Conservation (phyloP, 2,797 vertebrate genomes). For the Spinus olivaceus region DNA sequence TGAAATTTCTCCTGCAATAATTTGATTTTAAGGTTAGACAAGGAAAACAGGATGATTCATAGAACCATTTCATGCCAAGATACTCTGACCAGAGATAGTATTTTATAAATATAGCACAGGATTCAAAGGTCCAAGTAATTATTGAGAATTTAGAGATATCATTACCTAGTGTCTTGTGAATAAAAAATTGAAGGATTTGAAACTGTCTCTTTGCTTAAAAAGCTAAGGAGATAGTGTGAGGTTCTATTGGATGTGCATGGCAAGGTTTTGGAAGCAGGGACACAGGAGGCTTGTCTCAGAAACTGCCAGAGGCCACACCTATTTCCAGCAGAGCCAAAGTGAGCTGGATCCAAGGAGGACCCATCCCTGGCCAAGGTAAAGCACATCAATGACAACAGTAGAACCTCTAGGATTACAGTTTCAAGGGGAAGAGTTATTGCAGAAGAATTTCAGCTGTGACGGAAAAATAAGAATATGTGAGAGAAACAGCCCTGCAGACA, state of each 20-base stretch:
- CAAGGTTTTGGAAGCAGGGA: background rate
- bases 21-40: background rate
- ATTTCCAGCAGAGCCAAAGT: background rate
- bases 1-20: background rate
- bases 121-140: background rate
- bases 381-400: accelerated
- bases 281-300: background rate
- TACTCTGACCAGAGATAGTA: background rate
- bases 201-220: background rate
- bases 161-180: background rate
- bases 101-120: background rate
- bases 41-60: background rate
- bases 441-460: background rate
- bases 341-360: background rate
- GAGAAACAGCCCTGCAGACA: background rate
- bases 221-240: background rate
- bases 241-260: background rate
- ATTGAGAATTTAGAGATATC: background rate
- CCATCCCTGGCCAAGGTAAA: background rate
- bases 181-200: background rate
- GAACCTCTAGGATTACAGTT: background rate
- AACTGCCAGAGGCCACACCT: background rate
- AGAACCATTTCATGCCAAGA: background rate
- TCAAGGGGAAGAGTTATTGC: background rate
- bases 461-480: background rate